Percentiles rank a stretch among this genome's conserved stretches.
These are phyloP conservation scores for Gorsachius magnificus DNA, from an alignment of 2,797 vertebrate species.

Conservation along the genomic window DNA sequence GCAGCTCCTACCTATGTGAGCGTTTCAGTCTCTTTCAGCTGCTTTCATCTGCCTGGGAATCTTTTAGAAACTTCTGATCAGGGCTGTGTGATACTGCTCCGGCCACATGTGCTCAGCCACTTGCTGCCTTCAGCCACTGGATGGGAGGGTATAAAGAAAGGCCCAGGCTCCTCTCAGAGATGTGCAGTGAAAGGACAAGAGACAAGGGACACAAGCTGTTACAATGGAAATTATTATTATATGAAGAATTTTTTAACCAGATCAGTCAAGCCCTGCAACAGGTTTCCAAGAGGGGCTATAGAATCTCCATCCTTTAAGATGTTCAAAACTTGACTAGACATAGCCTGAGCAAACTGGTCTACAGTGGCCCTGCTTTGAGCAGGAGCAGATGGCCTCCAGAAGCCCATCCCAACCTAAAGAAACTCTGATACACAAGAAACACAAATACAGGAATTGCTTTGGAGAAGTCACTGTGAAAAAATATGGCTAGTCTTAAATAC, in stretches of 20 bases:
- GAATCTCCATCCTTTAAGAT: neutral
- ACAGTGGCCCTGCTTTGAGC: neutral
- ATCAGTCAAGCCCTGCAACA: neutral
- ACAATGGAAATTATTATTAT: neutral
- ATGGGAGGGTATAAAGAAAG: neutral
- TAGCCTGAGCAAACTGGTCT: neutral
- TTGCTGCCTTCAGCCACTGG: neutral
- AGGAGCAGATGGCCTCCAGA: neutral
- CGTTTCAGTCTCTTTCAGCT: neutral
- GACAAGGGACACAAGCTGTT: neutral
- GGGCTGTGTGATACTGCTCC: neutral
- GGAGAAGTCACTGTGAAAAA: neutral
- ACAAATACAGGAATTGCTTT: neutral
- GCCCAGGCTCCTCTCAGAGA: neutral
- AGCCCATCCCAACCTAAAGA: neutral
- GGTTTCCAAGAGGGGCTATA: neutral
- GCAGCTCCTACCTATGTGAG: neutral
- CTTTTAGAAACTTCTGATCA: neutral
- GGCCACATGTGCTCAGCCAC: neutral
- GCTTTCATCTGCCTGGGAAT: neutral
- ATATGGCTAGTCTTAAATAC: neutral
- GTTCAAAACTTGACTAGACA: neutral
- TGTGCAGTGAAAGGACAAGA: neutral
- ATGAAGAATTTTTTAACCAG: neutral
- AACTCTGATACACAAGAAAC: neutral